phyloP scores from a whole-genome alignment of 2,888 invertebrate genomes.

The Eurois occulta region DNA sequence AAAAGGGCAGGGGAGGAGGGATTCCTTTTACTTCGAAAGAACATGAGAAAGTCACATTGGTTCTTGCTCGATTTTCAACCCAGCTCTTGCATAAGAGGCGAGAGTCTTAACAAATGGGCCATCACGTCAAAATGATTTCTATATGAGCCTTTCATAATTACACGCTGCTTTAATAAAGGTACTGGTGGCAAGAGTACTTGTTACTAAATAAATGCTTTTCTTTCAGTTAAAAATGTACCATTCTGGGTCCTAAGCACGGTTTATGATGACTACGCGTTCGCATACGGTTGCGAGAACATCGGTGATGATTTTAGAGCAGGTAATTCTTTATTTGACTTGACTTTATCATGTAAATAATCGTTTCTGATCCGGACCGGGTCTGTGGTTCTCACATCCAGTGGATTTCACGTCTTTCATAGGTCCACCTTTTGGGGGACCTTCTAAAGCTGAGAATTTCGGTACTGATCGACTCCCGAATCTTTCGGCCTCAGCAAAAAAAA shows the following conservation, averaged over 20 bases:
- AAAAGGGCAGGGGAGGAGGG: no score
- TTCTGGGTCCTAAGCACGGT: constrained; percentile 87
- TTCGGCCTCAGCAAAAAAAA: not conserved
- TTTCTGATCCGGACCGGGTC: no score
- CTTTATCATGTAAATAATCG: not conserved
- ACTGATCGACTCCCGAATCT: not conserved
- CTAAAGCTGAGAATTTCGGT: not conserved
- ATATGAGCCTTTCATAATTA: not conserved
- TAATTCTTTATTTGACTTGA: constrained; percentile 65
- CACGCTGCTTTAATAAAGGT: not conserved
- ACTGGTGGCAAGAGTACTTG: not conserved
- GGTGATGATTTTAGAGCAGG: constrained; percentile 76
- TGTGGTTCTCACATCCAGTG: not conserved
- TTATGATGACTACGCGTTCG: constrained; percentile 90
- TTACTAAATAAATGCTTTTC: not conserved
- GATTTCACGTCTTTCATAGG: not conserved
- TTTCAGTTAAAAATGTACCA: constrained; percentile 74
- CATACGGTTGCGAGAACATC: constrained; percentile 90
- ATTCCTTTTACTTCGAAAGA: not conserved
- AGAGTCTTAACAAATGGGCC: not conserved
- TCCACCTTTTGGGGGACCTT: not conserved
- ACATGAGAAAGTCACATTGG: not conserved
- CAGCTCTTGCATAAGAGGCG: not conserved
- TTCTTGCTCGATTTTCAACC: not conserved
- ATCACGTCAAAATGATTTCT: not conserved